Base-by-base conservation (phyloP, 2,797 vertebrate genomes). In the Geotrypetes seraphini region DNA sequence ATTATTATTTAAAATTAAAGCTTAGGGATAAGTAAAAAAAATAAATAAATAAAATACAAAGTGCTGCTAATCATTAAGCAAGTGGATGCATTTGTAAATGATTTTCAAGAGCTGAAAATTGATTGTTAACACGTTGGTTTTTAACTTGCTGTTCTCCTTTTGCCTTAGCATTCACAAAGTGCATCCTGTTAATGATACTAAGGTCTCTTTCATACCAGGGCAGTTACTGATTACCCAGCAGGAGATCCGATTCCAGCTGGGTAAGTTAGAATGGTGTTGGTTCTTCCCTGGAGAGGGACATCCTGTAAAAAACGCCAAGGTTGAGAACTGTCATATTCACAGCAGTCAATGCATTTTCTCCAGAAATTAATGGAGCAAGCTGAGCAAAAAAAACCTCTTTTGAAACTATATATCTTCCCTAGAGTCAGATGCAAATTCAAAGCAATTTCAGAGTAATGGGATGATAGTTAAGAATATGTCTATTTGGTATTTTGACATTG, bases 381-480 rank as follows among this genome's bases (percentile, higher is more conserved):
- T 72, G 66, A 70, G 68, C 68, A 73, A 72, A 79, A 83, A 75
- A n/a, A n/a, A n/a, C n/a, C 30, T 68, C 73, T 81, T 82, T 79
- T 79, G 69, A 72, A 78, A 69, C 72, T 81, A 61, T 60, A 61
- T 60, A 63, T 78, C 75, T 79, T 81, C 79, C 75, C 78, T 74
- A 79, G 79, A 80, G 80, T 81, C 72, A 84, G 76, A 81, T 85
- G 75, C 72, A 81, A 83, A 81, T 85, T 83, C 77, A 81, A 81
- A 83, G 72, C 64, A 65, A 70, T 71, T 85, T 83, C 85, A 82
- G 84, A 85, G 78, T 69, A 56, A 44, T 43, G 45, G 53, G 79
- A 81, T 79, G 66, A 79, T 79, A 84, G 75, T 78, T 83, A 70
- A 68, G 75, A 63, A 77, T 75, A 63, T 79, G 68, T 78, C 71